Evolutionary conservation across 1,140 invertebrate species (phyloP).

Genomic region (Telenomus remus): DNA sequence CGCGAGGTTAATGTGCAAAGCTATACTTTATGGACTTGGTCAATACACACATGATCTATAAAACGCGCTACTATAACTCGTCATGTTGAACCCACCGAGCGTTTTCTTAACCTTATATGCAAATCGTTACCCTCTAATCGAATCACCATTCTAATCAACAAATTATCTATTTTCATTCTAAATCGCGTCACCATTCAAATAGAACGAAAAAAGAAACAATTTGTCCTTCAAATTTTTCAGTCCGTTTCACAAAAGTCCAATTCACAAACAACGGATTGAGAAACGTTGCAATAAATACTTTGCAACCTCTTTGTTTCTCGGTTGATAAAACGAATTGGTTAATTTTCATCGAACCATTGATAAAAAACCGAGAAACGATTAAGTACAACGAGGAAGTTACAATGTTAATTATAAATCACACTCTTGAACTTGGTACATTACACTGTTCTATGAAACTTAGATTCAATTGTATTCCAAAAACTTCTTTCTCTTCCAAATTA

Average conservation of each 20-base stretch:
- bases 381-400: background rate
- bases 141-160: slow-evolving; percentile 9
- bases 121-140: slow-evolving; percentile 7
- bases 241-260: no score
- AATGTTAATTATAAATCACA: slow-evolving; percentile 1
- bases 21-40: slow-evolving; percentile 32
- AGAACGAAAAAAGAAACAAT: background rate
- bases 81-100: slow-evolving; percentile 16
- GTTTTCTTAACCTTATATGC: slow-evolving; percentile 22
- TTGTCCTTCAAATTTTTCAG: no score
- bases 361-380: background rate
- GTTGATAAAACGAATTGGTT: no score
- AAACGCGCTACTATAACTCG: slow-evolving; percentile 3
- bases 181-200: background rate
- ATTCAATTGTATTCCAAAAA: no score
- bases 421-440: background rate
- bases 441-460: no score
- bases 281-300: no score
- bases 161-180: slow-evolving; percentile 3
- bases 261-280: no score
- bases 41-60: slow-evolving; percentile 11
- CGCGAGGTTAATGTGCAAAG: slow-evolving; percentile 45
- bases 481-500: no score
- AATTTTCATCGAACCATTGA: background rate
- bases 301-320: no score